phyloP scores from a whole-genome alignment of 2,888 invertebrate species.

The Epinotia brunnichana region DNA sequence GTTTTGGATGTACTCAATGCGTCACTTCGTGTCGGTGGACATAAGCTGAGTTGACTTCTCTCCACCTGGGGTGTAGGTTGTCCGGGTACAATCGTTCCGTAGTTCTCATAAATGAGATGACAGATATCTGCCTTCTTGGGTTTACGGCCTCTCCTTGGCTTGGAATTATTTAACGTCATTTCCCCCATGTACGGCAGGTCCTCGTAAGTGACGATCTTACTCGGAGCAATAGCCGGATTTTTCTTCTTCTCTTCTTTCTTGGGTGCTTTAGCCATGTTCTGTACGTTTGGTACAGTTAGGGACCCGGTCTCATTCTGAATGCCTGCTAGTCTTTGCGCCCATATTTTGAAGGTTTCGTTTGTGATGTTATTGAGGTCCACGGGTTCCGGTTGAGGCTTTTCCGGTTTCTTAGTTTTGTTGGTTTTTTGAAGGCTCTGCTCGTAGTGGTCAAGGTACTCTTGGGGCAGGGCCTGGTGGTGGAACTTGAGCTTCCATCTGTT shows the following conservation, averaged over 20 bases:
- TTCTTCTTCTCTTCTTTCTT: conserved; percentile 71
- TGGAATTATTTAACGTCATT: conserved; percentile 94
- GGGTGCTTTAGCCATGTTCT: conserved; percentile 63
- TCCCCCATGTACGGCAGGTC: conserved; percentile 97
- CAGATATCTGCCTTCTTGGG: conserved; percentile 97
- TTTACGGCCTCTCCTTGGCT: conserved; percentile 93
- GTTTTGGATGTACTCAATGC: conserved; percentile 77
- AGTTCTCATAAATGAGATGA: conserved; percentile 95
- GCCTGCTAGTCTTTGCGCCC: conserved; percentile 90
- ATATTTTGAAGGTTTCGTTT: conserved; percentile 88
- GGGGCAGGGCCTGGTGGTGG: conserved; percentile 91
- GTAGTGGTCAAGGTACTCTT: conserved; percentile 91
- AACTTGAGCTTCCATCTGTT: conserved; percentile 90
- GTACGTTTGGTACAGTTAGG: conserved; percentile 60
- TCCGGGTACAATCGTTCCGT: conserved; percentile 92
- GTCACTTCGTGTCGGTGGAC: conserved; percentile 61
- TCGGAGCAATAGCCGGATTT: conserved; percentile 71
- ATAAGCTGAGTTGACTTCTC: conserved; percentile 57
- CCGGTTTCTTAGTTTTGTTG: conserved; percentile 66
- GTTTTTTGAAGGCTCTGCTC: conserved; percentile 87
- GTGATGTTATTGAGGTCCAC: conserved; percentile 75
- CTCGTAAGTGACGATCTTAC: conserved; percentile 87
- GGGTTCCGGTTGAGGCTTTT: conserved; percentile 71
- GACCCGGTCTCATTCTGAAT: conserved; percentile 85
- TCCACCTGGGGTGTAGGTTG: conserved; percentile 85